Percentiles rank a stretch among this genome's conserved stretches.
These are phyloP conservation scores for Microplitis mediator DNA, from an alignment of 1,140 invertebrate genomes.

Conservation along the genomic window DNA sequence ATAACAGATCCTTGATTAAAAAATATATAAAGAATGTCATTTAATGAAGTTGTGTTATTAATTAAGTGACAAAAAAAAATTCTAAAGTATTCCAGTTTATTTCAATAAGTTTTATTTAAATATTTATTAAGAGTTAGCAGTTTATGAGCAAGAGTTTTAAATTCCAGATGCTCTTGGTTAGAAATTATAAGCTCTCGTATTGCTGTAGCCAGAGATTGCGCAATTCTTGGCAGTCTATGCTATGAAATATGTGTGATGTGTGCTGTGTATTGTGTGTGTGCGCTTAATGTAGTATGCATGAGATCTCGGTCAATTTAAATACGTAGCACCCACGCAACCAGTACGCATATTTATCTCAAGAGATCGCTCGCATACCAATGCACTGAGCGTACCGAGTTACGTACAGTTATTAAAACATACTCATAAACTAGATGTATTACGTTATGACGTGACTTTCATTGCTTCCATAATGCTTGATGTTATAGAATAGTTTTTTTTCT, in stretches of 20 bases:
- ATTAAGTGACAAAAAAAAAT: too few relatives aligned
- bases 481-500: too few relatives aligned
- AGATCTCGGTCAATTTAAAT: slow-evolving; percentile 17
- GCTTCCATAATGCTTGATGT: not conserved
- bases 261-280: too few relatives aligned
- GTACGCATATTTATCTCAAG: slow-evolving; percentile 21
- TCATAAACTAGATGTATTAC: not conserved
- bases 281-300: not conserved
- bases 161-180: not conserved
- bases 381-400: not conserved
- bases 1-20: too few relatives aligned
- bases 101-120: too few relatives aligned
- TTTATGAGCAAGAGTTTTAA: not conserved
- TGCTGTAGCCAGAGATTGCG: slow-evolving; percentile 17
- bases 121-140: too few relatives aligned
- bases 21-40: too few relatives aligned
- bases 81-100: too few relatives aligned
- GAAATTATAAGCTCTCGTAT: slow-evolving; percentile 2
- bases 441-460: not conserved
- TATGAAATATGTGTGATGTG: not conserved
- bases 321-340: slow-evolving; percentile 18
- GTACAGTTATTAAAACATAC: not conserved
- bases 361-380: slow-evolving; percentile 12
- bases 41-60: too few relatives aligned
- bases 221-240: slow-evolving; percentile 23